Evolutionary conservation across 2,888 invertebrate genomes (phyloP), one percentile per base, ranked within the genome.

Genomic region (Tuta absoluta): DNA sequence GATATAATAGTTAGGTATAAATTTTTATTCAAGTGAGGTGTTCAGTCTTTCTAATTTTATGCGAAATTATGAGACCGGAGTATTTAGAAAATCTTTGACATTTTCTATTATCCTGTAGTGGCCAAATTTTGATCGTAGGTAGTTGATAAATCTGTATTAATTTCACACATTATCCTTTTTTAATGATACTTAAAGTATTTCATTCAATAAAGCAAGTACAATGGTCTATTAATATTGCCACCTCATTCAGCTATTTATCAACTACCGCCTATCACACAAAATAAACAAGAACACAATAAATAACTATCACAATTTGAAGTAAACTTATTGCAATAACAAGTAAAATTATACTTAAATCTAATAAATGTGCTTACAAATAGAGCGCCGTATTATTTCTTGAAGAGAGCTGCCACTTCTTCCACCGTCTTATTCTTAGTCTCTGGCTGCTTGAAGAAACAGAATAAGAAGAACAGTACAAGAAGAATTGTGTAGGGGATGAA

Each of bases 361-460:
- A 73, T 80, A 80, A 84, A 84, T 84, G 81, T 79, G 33, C n/a
- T 33, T 56, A 56, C 33, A 5, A 56, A 21, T 23, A 53, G 23
- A 28, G 24, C 2, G 53, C 56, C 24, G 2, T 7, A 56, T 28
- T n/a, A 87, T 70, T 87, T 80, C 68, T 91, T 92, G 79, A 92
- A 92, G 72, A 91, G 80, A 80, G 88, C 87, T 66, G 91, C 90
- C 24, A 92, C 92, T 72, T 92, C 92, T 69, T 92, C 92, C 60
- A 92, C 87, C 14, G 90, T 85, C 68, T 82, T 90, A 69, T 92
- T 92, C 76, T 92, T 92, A 19, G 92, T 92, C 77, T 92, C 92
- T 5, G 92, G 92, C 69, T 92, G 72, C 74, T 88, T 90, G 70
- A 87, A 85, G 71, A 88, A 91, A 3, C 89, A 87, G 74, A 91